Base-by-base conservation (phyloP, 2,888 invertebrate species). In the Cylloceria caligata region DNA sequence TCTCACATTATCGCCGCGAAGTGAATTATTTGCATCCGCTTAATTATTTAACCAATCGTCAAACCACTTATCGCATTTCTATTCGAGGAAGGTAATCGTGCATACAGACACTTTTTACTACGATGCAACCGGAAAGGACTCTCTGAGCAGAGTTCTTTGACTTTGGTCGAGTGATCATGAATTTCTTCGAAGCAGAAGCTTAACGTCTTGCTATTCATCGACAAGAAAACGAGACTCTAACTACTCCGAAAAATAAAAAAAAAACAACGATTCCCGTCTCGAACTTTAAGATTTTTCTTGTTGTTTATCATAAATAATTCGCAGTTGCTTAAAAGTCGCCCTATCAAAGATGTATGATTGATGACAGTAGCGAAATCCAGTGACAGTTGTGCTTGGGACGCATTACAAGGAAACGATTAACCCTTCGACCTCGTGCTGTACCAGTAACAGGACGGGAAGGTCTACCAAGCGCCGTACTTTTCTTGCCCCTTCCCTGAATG, bases 1-100 rank as follows among this genome's bases (percentile, higher is more conserved):
- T 83, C 83, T 82, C 84, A 84, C 84, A 71, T 84, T 81, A 65
- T 36, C 62, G 39, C 21, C 72, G 55, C 67, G 36, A 84, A 88
- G 88, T 88, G 88, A 88, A 89, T 16, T 60, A 60, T 89, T 90
- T 88, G 87, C 89, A 89, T 88, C 87, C 86, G 85, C 86, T 89
- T 88, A 87, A 88, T 89, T 90, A 89, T 89, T 90, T 89, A 89
- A 86, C 88, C 88, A 88, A 88, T 89, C 88, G 88, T 86, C 87
- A 60, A 75, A 21, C 68, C 80, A 76, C 82, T 82, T 85, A 84
- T 84, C 86, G 87, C 87, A 83, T 85, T 86, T 86, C 84, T 83
- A 80, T 78, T 84, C 55, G 72, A 68, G 13, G 45, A 75, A 72
- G 65, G 57, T 36, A 64, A 68, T 47, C 80, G 72, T 81, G 47